Conservation (phyloP, 2,113 vertebrate genomes). For the Marmota flaviventris region DNA sequence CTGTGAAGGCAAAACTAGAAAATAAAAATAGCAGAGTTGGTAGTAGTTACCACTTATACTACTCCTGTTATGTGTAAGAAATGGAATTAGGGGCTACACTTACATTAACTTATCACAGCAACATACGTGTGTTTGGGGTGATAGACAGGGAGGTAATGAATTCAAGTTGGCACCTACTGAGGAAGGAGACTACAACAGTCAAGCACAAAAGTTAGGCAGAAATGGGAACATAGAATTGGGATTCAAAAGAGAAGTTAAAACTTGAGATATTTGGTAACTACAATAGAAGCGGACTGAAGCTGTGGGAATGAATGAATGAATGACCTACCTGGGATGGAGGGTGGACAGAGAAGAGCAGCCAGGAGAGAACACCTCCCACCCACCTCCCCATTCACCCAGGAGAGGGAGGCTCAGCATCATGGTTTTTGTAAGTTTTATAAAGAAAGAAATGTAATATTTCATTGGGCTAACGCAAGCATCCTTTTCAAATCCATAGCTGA, state of each 20-base stretch:
- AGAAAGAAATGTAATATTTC: background rate
- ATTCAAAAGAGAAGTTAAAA: background rate
- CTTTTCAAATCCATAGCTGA: background rate
- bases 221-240: background rate
- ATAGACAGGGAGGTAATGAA: background rate
- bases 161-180: background rate
- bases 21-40: background rate
- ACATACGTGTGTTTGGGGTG: background rate
- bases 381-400: background rate
- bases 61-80: background rate
- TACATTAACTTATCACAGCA: background rate
- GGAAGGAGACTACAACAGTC: background rate
- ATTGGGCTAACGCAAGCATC: background rate
- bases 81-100: background rate
- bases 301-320: background rate
- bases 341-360: background rate
- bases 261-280: background rate
- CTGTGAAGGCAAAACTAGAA: background rate
- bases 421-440: background rate
- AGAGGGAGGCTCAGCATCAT: background rate
- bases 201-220: background rate
- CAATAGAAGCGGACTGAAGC: background rate
- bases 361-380: accelerated
- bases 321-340: background rate
- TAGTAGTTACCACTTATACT: background rate